These are phyloP conservation scores for Notamacropus eugenii DNA, from an alignment of 2,797 vertebrate species.

Conservation along the genomic window DNA sequence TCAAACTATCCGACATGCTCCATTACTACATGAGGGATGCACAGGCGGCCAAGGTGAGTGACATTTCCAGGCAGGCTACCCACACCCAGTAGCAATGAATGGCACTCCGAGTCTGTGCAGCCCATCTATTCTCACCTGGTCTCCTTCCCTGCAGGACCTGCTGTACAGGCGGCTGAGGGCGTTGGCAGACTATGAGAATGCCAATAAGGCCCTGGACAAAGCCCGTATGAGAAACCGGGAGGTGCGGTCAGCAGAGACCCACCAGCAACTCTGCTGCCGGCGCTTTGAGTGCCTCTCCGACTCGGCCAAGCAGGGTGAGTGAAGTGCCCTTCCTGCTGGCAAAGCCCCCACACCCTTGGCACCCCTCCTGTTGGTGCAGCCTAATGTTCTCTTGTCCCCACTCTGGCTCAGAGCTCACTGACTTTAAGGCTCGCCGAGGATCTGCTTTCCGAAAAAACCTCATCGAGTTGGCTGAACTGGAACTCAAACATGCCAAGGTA, in stretches of 20 bases:
- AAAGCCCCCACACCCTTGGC: too few species aligned
- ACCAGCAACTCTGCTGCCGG: slow-evolving; percentile 66
- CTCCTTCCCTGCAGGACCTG: slow-evolving; percentile 57
- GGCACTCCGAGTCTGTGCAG: too few species aligned
- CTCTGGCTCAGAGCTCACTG: slow-evolving; percentile 53
- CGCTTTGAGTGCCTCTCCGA: slow-evolving; percentile 47
- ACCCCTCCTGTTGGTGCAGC: too few species aligned
- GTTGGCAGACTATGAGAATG: slow-evolving; percentile 58
- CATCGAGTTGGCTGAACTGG: slow-evolving; percentile 49
- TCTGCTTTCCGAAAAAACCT: slow-evolving; percentile 71
- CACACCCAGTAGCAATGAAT: not conserved
- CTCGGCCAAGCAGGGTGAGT: slow-evolving; percentile 66
- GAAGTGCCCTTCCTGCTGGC: fast-evolving
- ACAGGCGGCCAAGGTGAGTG: slow-evolving; percentile 68
- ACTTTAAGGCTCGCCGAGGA: slow-evolving; percentile 49
- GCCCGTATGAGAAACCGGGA: slow-evolving; percentile 46
- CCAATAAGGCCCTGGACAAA: slow-evolving; percentile 64
- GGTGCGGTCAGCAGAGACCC: not conserved
- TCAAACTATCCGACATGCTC: slow-evolving; percentile 72
- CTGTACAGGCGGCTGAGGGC: slow-evolving; percentile 48
- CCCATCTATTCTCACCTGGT: too few species aligned
- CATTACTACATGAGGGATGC: slow-evolving; percentile 61
- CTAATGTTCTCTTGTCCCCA: not conserved
- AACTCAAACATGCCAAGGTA: slow-evolving; percentile 62
- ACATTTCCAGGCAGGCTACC: not conserved